Evolutionary conservation across 1,140 invertebrate genomes (phyloP), one percentile per base, ranked within the genome.

Genomic region (Hesperophylax magnus): DNA sequence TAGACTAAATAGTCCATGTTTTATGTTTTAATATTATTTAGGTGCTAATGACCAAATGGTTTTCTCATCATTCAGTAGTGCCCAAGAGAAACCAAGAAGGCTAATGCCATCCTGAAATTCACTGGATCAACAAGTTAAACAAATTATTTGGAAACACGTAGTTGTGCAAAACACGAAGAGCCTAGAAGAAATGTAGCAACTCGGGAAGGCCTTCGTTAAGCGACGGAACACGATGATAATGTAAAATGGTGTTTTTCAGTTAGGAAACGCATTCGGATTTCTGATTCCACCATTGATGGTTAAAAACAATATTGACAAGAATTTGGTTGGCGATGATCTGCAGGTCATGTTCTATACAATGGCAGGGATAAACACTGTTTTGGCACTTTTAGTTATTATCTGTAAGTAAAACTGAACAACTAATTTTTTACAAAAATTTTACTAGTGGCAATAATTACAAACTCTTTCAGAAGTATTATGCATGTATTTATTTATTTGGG

Each of bases 241-340:
- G 9, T 39, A 39, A 39, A 7, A 39, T 39, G 4, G 34, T 39
- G 34, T 77, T 77, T 91, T 90, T 47, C 89, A 98, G 97, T 88
- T 98, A 17, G 97, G 97, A 20, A 92, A 97, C 15, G 97, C 97
- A 0, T 89, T 96, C 5, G 97, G 97, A 7, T 98, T 98, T 89
- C 87, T 98, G 1, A 90, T 98, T 22, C 97, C 97, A 0, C 96
- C 97, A 0, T 93, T 96, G 87, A 85, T 98, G 22, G 96, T 98
- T 0, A 90, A 90, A 17, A 90, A 91, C 24, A 89, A 90, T 84
- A 91, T 92, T 1, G 91, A 93, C 76, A 53, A 88, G 0, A 91
- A 92, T 5, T 87, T 93, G 24, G 93, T 96, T 15, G 93, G 91
- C 1, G 84, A 89, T 8, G 93, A 95, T 78, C 89, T 98, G 24